Conservation (phyloP, 2,888 invertebrate species). For the Amphipyra berbera region DNA sequence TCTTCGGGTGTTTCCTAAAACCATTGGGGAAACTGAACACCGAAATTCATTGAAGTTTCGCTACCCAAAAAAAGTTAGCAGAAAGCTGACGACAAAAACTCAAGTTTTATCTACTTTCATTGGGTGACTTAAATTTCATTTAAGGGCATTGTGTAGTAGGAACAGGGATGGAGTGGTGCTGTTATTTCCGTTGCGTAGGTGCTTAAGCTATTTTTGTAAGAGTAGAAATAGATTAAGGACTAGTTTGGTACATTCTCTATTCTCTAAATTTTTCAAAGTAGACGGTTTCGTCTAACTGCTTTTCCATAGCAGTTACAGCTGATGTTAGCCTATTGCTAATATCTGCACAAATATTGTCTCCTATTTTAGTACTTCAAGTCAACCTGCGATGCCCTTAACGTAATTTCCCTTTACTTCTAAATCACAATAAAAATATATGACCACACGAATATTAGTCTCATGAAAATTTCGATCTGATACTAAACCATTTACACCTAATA, state of each 20-base stretch:
- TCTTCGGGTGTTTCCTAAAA: slow-evolving; percentile 45
- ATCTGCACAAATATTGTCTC: too few relatives aligned
- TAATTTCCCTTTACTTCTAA: too few relatives aligned
- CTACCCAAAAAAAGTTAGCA: slow-evolving; percentile 52
- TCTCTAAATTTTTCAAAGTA: too few relatives aligned
- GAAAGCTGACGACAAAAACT: slow-evolving; percentile 59
- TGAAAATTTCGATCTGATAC: slow-evolving; percentile 19
- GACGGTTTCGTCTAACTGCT: too few relatives aligned
- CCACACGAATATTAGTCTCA: too few relatives aligned
- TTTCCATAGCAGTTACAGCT: too few relatives aligned
- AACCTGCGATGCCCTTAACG: too few relatives aligned
- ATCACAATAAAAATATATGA: too few relatives aligned
- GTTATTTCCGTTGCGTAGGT: slow-evolving; percentile 24
- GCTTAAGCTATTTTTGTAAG: slow-evolving; percentile 33
- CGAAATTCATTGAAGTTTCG: slow-evolving; percentile 55
- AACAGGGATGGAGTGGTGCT: slow-evolving; percentile 42
- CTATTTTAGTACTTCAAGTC: too few relatives aligned
- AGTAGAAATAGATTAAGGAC: slow-evolving; percentile 31
- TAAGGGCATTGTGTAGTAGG: slow-evolving; percentile 55
- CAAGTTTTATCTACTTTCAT: slow-evolving; percentile 63
- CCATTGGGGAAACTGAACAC: slow-evolving; percentile 52
- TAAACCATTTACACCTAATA: slow-evolving; percentile 39
- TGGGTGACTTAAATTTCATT: slow-evolving; percentile 67
- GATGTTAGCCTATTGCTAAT: too few relatives aligned
- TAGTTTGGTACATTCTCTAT: not conserved